These are phyloP conservation scores for Anastatus disparis DNA, from an alignment of 1,140 invertebrate genomes.

Conservation along the genomic window DNA sequence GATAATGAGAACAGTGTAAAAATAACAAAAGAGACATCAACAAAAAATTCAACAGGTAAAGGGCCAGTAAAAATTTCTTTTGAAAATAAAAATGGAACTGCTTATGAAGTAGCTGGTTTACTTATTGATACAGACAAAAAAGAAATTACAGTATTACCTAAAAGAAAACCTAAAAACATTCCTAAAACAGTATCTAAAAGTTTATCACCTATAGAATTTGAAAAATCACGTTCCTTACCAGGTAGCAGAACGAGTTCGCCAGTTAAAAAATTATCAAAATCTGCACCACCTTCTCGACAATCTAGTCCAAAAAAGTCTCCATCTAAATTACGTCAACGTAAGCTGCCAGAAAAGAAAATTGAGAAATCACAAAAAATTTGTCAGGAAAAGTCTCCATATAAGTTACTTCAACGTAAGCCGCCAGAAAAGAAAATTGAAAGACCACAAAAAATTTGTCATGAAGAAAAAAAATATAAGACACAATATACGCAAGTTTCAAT, in stretches of 20 bases:
- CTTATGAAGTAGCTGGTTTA: conserved; percentile 11
- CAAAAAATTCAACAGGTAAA: background rate
- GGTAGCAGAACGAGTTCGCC: conserved; percentile 37
- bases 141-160: conserved; percentile 20
- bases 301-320: conserved; percentile 43
- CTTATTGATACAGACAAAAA: conserved; percentile 22
- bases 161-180: conserved; percentile 23
- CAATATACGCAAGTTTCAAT: conserved; percentile 39
- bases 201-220: conserved; percentile 9
- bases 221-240: conserved; percentile 45
- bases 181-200: conserved; percentile 28
- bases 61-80: conserved; percentile 32
- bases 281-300: conserved; percentile 32
- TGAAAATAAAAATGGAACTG: background rate
- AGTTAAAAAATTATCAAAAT: conserved; percentile 44
- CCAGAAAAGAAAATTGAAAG: background rate
- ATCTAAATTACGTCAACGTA: conserved; percentile 33
- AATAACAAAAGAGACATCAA: background rate
- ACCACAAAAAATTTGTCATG: background rate
- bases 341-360: background rate
- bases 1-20: conserved; percentile 37
- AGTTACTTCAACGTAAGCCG: conserved; percentile 27
- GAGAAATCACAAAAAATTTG: conserved; percentile 27
- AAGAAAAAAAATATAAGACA: conserved; percentile 1
- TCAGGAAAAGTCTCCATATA: conserved; percentile 39